Percentiles rank a stretch among this genome's conserved stretches.
phyloP scores from a whole-genome alignment of 2,888 invertebrate genomes.

The Nymphalis urticae region DNA sequence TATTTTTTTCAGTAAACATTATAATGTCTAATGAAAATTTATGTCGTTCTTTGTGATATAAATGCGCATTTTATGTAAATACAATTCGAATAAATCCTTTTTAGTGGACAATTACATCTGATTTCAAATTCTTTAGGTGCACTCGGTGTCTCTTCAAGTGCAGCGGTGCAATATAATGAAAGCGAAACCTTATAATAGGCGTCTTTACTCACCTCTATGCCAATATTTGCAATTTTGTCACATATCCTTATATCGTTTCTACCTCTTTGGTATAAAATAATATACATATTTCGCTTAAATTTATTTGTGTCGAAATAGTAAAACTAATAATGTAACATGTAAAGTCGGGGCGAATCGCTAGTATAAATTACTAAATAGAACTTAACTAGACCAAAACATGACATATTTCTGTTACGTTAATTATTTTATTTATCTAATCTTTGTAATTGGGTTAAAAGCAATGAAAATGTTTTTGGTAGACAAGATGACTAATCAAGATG shows the following conservation, averaged over 20 bases:
- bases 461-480: not conserved
- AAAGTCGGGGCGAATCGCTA: not conserved
- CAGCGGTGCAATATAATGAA: conserved; percentile 42
- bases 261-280: not conserved
- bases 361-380: not conserved
- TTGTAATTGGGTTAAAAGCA: conserved; percentile 15
- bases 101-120: conserved; percentile 33
- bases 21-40: conserved; percentile 14
- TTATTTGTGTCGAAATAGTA: too few relatives aligned
- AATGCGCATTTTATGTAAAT: conserved; percentile 30
- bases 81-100: conserved; percentile 27
- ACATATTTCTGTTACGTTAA: conserved; percentile 8
- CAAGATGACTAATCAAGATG: not conserved
- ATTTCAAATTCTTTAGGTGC: conserved; percentile 32
- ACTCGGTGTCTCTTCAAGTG: conserved; percentile 22
- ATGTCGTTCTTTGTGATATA: conserved; percentile 14
- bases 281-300: not conserved
- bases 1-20: conserved; percentile 1
- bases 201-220: conserved; percentile 11
- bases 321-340: not conserved
- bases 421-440: conserved; percentile 10
- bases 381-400: conserved; percentile 24
- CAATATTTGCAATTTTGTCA: not conserved
- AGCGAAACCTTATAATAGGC: conserved; percentile 41
- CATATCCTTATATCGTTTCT: not conserved